These are phyloP conservation scores for Anarhynchus alexandrinus DNA, from an alignment of 2,113 vertebrate species.

Conservation along the genomic window DNA sequence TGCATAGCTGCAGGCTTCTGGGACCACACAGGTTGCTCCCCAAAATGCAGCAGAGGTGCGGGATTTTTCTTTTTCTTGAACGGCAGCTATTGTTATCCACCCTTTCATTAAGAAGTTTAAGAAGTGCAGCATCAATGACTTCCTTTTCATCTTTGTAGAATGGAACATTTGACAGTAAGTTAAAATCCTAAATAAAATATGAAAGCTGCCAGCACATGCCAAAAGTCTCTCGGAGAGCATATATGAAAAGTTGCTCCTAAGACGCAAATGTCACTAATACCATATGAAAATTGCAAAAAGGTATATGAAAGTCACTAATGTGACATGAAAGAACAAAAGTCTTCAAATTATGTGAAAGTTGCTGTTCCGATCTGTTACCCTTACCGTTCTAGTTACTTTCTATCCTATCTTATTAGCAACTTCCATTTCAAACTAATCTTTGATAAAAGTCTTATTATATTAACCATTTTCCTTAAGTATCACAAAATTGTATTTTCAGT, in stretches of 20 bases:
- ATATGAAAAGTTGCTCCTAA: conserved; percentile 32
- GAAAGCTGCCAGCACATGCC: conserved; percentile 41
- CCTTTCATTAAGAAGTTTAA: conserved; percentile 37
- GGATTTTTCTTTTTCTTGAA: not conserved
- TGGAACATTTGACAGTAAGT: conserved; percentile 30
- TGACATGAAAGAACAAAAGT: conserved; percentile 64
- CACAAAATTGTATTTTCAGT: conserved; percentile 33
- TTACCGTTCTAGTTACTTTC: conserved; percentile 48
- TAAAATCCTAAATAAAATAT: conserved; percentile 60
- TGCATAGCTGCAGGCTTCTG: not conserved
- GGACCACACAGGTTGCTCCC: not conserved
- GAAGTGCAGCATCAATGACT: not conserved
- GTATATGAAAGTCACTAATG: conserved; percentile 63
- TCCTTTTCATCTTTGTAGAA: conserved; percentile 51
- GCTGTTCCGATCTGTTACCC: conserved; percentile 13
- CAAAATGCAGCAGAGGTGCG: not conserved
- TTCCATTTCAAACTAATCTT: conserved; percentile 60
- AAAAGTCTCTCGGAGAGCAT: not conserved
- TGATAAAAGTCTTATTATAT: conserved; percentile 67
- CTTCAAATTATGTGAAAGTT: conserved; percentile 60
- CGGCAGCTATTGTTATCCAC: not conserved
- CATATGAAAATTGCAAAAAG: conserved; percentile 60
- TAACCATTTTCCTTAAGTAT: conserved; percentile 59
- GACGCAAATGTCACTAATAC: conserved; percentile 45
- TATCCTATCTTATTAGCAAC: conserved; percentile 66